Evolutionary conservation across 1,140 invertebrate species (phyloP).

Genomic region (Bombus huntii): DNA sequence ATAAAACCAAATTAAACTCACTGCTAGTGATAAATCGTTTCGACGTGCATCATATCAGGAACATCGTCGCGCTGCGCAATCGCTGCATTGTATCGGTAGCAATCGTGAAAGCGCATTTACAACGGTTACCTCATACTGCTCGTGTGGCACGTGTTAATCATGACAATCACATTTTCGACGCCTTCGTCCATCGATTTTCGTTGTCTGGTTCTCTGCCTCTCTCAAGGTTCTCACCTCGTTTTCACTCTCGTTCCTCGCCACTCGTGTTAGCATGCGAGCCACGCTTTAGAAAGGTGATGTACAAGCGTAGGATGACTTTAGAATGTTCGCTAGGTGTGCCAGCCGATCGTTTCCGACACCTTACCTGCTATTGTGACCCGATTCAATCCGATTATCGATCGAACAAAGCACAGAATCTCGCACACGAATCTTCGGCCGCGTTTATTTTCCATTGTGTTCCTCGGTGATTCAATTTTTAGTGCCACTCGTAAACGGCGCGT

Average conservation of each 20-base stretch:
- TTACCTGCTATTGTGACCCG: not conserved
- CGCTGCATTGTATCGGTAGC: not conserved
- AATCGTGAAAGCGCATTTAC: slow-evolving; percentile 25
- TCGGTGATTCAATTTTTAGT: not conserved
- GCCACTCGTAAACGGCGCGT: no score
- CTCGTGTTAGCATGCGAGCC: slow-evolving; percentile 21
- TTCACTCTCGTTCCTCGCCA: slow-evolving; percentile 14
- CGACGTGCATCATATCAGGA: not conserved
- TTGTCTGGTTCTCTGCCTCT: not conserved
- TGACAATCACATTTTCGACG: slow-evolving; percentile 16
- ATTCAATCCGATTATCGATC: slow-evolving; percentile 2
- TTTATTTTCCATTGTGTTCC: not conserved
- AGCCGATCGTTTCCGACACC: not conserved
- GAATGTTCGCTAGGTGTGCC: slow-evolving; percentile 23
- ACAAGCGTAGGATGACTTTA: slow-evolving; percentile 31
- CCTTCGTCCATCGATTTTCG: slow-evolving; percentile 7
- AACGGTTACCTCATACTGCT: slow-evolving; percentile 5
- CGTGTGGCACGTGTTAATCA: slow-evolving; percentile 42
- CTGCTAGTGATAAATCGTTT: not conserved
- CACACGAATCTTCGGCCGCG: not conserved
- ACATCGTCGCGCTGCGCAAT: not conserved
- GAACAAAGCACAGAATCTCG: not conserved
- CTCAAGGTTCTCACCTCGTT: slow-evolving; percentile 3
- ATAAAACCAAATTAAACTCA: not conserved
- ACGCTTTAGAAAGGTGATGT: slow-evolving; percentile 52